These are phyloP conservation scores for Herminia tarsipennalis DNA, from an alignment of 2,888 invertebrate genomes.

Conservation along the genomic window DNA sequence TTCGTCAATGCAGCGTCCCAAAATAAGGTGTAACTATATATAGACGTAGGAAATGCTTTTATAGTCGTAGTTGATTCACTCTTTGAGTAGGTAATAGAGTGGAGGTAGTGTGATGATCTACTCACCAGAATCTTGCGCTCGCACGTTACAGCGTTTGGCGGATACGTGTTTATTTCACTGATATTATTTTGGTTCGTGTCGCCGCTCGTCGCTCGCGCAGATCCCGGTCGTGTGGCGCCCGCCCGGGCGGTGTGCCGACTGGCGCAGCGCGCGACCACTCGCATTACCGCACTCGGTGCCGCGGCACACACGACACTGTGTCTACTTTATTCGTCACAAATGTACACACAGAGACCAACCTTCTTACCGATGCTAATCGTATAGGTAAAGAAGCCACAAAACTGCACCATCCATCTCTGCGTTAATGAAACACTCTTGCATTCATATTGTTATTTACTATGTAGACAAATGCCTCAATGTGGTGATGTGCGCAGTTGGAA, in stretches of 20 bases:
- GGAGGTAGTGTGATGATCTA: conserved; percentile 34
- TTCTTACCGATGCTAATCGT: conserved; percentile 14
- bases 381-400: conserved; percentile 29
- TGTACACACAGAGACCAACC: conserved; percentile 14
- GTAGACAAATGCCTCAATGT: conserved; percentile 15
- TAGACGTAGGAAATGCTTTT: conserved; percentile 55
- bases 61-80: conserved; percentile 19
- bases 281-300: conserved; percentile 31
- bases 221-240: conserved; percentile 85
- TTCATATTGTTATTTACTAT: conserved; percentile 29
- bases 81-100: conserved; percentile 21
- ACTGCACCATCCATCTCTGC: conserved; percentile 21
- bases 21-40: conserved; percentile 72
- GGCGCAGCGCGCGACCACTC: conserved; percentile 53
- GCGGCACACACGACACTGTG: conserved; percentile 38
- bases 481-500: conserved; percentile 45
- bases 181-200: conserved; percentile 69
- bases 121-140: conserved; percentile 84
- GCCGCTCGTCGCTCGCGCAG: conserved; percentile 78
- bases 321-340: conserved; percentile 9
- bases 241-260: conserved; percentile 85
- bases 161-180: conserved; percentile 77
- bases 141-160: conserved; percentile 69
- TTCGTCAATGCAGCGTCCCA: conserved; percentile 68
- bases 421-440: conserved; percentile 11